Evolutionary conservation across 2,113 vertebrate genomes (phyloP).

Genomic region (Elephas maximus): DNA sequence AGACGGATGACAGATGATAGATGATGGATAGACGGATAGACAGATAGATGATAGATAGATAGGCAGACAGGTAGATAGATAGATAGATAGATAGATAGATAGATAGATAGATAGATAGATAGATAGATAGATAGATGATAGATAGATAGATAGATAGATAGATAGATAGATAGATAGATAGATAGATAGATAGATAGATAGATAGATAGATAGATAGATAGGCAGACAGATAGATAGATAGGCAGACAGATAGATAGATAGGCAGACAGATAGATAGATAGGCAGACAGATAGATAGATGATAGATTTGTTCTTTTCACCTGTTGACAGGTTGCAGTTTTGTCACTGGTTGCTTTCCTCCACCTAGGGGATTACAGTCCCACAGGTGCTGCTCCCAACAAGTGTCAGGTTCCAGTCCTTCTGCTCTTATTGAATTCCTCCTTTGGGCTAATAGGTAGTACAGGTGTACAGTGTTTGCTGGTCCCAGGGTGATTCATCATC

Average conservation of each 20-base stretch:
- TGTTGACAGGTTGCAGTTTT: background rate
- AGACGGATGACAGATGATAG: no score
- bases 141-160: no score
- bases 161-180: background rate
- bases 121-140: no score
- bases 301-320: background rate
- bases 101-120: background rate
- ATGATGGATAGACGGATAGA: no score
- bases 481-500: background rate
- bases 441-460: background rate
- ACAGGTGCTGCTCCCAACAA: no score
- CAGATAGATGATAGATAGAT: no score
- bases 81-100: background rate
- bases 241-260: no score
- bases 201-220: no score
- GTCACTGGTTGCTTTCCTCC: background rate
- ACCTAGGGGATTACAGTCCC: background rate
- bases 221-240: no score
- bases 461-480: fast-evolving
- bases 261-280: background rate
- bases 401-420: background rate
- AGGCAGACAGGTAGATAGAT: no score
- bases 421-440: background rate
- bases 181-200: background rate
- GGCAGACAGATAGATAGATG: background rate